Conservation (phyloP, 1,140 invertebrate species). For the Ceratosolen solmsi region DNA sequence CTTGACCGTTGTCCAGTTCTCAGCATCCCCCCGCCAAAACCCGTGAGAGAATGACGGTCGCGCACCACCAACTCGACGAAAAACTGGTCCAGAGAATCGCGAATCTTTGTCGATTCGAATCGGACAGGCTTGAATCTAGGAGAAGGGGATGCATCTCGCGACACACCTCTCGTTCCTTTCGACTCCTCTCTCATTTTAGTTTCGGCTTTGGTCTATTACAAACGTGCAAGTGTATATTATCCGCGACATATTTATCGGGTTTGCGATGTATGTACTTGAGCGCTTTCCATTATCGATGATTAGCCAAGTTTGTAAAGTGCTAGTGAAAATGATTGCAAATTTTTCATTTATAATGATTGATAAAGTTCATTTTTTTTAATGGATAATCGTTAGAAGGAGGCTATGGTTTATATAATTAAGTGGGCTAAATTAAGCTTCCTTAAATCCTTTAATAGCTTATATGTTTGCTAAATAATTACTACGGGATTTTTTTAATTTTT, state of each 20-base stretch:
- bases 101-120: slow-evolving; percentile 28
- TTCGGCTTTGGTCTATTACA: slow-evolving; percentile 25
- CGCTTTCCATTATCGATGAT: background rate
- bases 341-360: background rate
- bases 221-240: background rate
- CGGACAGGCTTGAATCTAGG: background rate
- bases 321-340: background rate
- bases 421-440: too few species aligned
- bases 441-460: too few species aligned
- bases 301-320: background rate
- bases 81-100: slow-evolving; percentile 69
- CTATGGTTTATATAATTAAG: too few species aligned
- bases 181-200: slow-evolving; percentile 45
- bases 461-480: too few species aligned
- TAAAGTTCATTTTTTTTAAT: background rate
- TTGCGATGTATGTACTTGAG: background rate
- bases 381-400: too few species aligned
- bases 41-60: slow-evolving; percentile 46
- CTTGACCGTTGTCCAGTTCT: slow-evolving; percentile 74
- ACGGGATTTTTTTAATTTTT: too few species aligned
- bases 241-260: background rate
- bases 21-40: slow-evolving; percentile 60
- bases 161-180: slow-evolving; percentile 18
- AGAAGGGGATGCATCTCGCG: background rate
- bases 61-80: slow-evolving; percentile 3